phyloP scores from a whole-genome alignment of 2,113 vertebrate genomes.

The Cygnus atratus region DNA sequence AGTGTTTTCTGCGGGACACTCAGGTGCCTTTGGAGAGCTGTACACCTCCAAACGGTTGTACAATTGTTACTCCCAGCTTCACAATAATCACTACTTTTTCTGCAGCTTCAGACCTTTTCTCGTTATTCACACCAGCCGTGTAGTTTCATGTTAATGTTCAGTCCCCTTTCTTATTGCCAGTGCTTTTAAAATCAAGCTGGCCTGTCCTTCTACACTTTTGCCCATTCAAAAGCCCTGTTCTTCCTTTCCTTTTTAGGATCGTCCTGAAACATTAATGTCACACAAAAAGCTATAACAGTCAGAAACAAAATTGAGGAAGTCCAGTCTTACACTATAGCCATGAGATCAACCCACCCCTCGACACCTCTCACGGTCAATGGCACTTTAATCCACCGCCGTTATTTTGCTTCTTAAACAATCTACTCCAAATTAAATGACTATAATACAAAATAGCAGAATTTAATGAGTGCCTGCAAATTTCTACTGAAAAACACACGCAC shows the following conservation, averaged over 20 bases:
- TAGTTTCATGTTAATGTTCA: not conserved
- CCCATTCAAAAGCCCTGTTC: not conserved
- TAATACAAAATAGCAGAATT: slow-evolving; percentile 36
- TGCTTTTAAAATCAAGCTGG: not conserved
- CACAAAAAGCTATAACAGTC: not conserved
- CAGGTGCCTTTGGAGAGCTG: not conserved
- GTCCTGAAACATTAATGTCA: not conserved
- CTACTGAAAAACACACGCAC: slow-evolving; percentile 12
- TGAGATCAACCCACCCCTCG: not conserved
- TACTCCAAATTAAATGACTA: slow-evolving; percentile 55
- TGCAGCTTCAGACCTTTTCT: not conserved
- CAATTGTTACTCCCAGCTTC: not conserved
- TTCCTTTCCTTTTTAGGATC: not conserved
- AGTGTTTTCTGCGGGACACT: not conserved
- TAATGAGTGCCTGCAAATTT: slow-evolving; percentile 38
- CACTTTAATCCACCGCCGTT: slow-evolving; percentile 47
- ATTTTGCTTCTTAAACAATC: slow-evolving; percentile 64
- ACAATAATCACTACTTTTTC: not conserved
- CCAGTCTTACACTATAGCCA: not conserved
- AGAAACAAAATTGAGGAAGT: not conserved
- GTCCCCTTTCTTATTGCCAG: not conserved
- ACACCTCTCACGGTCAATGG: slow-evolving; percentile 46
- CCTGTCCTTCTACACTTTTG: not conserved
- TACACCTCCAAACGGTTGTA: not conserved
- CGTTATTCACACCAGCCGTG: not conserved